Evolutionary conservation across 2,797 vertebrate species (phyloP).

Genomic region (Arnoldichthys spilopterus): DNA sequence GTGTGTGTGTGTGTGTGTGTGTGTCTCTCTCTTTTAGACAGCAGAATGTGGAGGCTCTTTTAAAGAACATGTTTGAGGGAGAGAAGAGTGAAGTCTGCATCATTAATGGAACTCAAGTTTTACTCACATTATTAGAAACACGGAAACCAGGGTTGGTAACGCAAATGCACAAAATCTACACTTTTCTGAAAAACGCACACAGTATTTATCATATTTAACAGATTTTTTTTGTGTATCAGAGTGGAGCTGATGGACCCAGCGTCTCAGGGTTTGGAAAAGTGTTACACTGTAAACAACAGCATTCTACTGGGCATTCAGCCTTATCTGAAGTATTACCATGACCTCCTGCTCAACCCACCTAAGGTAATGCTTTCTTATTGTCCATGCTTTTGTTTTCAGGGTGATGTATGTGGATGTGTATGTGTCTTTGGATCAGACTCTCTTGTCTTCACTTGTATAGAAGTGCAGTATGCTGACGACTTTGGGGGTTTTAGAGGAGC

Average conservation of each 20-base stretch:
- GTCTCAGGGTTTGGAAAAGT: slow-evolving; percentile 93
- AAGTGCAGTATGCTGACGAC: slow-evolving; percentile 94
- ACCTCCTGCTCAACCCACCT: slow-evolving; percentile 90
- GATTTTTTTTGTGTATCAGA: slow-evolving; percentile 68
- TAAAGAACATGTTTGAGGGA: slow-evolving; percentile 93
- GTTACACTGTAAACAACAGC: slow-evolving; percentile 88
- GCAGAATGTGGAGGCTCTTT: slow-evolving; percentile 89
- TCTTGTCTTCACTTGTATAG: slow-evolving; percentile 63
- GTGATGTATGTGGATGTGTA: not conserved
- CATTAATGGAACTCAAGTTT: slow-evolving; percentile 91
- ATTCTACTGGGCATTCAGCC: slow-evolving; percentile 90
- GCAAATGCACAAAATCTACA: not conserved
- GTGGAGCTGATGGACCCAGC: slow-evolving; percentile 92
- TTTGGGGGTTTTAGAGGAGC: slow-evolving; percentile 92
- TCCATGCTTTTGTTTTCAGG: not conserved
- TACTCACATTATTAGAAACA: slow-evolving; percentile 91
- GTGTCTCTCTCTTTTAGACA: slow-evolving; percentile 75
- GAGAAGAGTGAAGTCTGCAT: slow-evolving; percentile 88
- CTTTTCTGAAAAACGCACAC: slow-evolving; percentile 46
- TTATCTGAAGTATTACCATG: slow-evolving; percentile 92
- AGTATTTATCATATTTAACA: not conserved
- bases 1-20: slow-evolving; percentile 42
- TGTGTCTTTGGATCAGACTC: not conserved
- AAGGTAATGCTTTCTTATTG: slow-evolving; percentile 77
- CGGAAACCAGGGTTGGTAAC: slow-evolving; percentile 88